phyloP scores from a whole-genome alignment of 2,797 vertebrate species.

The Clamator glandarius region DNA sequence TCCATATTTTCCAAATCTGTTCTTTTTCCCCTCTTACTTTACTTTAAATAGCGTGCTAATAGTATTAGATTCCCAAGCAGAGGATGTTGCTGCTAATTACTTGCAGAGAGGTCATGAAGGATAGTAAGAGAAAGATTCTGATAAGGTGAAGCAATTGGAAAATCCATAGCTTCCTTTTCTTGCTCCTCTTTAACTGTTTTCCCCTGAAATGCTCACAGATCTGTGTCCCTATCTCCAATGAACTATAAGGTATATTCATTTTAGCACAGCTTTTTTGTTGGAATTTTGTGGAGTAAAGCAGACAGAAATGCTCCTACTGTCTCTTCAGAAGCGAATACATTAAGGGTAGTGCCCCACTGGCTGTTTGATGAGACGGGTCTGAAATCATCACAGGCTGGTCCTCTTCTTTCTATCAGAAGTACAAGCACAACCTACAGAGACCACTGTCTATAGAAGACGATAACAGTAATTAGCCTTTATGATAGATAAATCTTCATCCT shows the following conservation, averaged over 20 bases:
- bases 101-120: neutral
- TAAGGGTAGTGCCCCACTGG: conserved; percentile 48
- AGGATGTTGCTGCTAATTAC: neutral
- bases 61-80: neutral
- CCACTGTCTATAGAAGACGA: conserved; percentile 22
- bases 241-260: neutral
- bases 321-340: conserved; percentile 45
- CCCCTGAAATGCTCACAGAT: neutral
- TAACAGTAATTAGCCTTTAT: conserved; percentile 65
- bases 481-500: conserved; percentile 65
- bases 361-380: conserved; percentile 63
- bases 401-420: conserved; percentile 51
- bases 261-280: neutral
- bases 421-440: conserved; percentile 41
- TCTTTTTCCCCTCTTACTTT: neutral
- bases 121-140: neutral
- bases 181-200: neutral
- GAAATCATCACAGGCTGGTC: conserved; percentile 64
- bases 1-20: neutral
- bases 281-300: conserved; percentile 29
- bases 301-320: conserved; percentile 29
- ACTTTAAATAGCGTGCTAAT: neutral
- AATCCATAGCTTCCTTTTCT: neutral
- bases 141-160: neutral
- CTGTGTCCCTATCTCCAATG: fast-evolving